Evolutionary conservation across 2,888 invertebrate genomes (phyloP), one percentile per base, ranked within the genome.

Genomic region (Timandra comae): DNA sequence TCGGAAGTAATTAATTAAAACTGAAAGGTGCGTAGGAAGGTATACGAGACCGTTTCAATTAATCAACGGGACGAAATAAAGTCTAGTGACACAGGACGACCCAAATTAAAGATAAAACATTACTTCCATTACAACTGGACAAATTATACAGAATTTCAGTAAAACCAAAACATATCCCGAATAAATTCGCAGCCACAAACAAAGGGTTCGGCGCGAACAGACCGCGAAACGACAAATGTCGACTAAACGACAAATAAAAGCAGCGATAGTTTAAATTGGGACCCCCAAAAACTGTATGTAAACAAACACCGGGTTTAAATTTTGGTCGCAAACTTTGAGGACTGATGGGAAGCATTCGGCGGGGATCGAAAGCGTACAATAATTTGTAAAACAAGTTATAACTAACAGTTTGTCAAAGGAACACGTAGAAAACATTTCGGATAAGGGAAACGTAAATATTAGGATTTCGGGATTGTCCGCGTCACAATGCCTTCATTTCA

Each of bases 201-300:
- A 79, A 75, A 76, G 73, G 74, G 63, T 52, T 39, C 36, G 45
- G 63, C 56, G 37, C 51, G 47, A 50, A 49, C 61, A 57, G 52
- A 66, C 76, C 76, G 56, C 74, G 62, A 38, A 44, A 69, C 70
- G 68, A 70, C 74, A 74, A 77, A 76, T 72, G 74, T 73, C 73
- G 63, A 71, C 74, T 80, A 80, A 82, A 80, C 77, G 82, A 78
- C 78, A 81, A 79, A 78, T 81, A 81, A 81, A 79, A 80, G 74
- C 77, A 43, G 62, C 71, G 63, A 77, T 81, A 79, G 82, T 84
- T 81, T 80, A 80, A 85, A 81, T 81, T 81, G 74, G 71, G 64
- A 49, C 38, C 68, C n/a, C 80, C 82, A 78, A 80, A 82, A 81
- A 81, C 76, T 77, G 68, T 68, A 69, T 66, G 71, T 73, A 80